phyloP scores from a whole-genome alignment of 2,797 vertebrate species.

The Enteromius anoplus region DNA sequence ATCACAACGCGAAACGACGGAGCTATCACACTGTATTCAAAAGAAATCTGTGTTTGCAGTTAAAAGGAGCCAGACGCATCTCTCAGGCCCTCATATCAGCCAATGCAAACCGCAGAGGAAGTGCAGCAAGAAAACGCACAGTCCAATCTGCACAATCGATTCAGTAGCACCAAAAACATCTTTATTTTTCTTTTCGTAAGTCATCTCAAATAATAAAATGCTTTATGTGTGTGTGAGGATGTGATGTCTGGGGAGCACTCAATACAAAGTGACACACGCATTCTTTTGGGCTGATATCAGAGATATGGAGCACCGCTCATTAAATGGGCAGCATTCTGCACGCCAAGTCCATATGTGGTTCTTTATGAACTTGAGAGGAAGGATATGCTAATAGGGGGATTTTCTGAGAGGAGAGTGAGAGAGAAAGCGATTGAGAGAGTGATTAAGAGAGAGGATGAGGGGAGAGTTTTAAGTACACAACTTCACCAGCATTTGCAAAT shows the following conservation, averaged over 20 bases:
- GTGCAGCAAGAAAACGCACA: constrained; percentile 46
- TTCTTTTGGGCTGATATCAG: constrained; percentile 58
- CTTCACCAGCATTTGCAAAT: constrained; percentile 70
- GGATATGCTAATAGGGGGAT: constrained; percentile 66
- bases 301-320: constrained; percentile 58
- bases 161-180: constrained; percentile 19
- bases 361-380: constrained; percentile 64
- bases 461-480: constrained; percentile 63
- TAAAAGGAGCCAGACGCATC: constrained; percentile 55
- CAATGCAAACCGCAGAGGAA: constrained; percentile 55
- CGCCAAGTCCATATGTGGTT: constrained; percentile 58
- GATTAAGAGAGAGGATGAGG: constrained; percentile 34
- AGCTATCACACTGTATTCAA: constrained; percentile 64
- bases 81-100: constrained; percentile 51
- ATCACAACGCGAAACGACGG: constrained; percentile 49
- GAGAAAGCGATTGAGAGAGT: constrained; percentile 19
- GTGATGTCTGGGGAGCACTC: constrained; percentile 37
- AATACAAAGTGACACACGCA: constrained; percentile 29
- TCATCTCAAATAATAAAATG: constrained; percentile 33
- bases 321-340: constrained; percentile 59
- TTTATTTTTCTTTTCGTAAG: constrained; percentile 24
- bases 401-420: constrained; percentile 44
- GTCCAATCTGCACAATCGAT: constrained; percentile 27
- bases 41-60: constrained; percentile 57
- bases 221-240: constrained; percentile 38